Conservation (phyloP, 2,113 vertebrate species). For the Terrapene triunguis region DNA sequence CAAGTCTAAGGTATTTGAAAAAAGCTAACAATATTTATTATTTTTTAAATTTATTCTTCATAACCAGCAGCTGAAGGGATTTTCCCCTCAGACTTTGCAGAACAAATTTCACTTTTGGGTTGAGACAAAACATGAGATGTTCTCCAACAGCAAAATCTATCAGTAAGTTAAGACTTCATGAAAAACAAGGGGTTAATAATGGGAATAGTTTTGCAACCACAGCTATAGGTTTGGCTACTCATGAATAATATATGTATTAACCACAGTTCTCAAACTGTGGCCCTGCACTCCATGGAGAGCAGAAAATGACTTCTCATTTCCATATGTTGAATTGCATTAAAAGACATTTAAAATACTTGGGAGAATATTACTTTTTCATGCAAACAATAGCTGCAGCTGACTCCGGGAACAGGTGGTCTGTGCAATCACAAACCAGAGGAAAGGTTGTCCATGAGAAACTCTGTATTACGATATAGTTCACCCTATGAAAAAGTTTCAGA, state of each 20-base stretch:
- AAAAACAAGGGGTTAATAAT: neutral
- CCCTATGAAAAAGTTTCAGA: neutral
- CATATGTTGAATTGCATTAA: neutral
- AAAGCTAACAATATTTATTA: neutral
- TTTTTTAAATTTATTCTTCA: neutral
- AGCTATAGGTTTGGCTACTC: neutral
- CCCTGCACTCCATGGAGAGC: neutral
- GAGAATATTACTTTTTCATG: neutral
- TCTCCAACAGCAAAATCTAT: neutral
- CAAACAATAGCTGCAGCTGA: neutral
- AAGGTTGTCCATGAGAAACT: neutral
- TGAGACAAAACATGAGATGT: neutral
- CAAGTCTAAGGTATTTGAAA: neutral
- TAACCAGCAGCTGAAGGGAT: neutral
- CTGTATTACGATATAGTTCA: neutral
- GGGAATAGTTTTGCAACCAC: neutral
- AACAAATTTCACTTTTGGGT: neutral
- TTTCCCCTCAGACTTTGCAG: neutral
- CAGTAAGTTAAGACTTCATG: neutral
- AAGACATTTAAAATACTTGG: neutral
- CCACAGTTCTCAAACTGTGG: neutral
- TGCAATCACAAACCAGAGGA: neutral
- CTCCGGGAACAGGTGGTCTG: neutral
- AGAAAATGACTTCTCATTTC: neutral
- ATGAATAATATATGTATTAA: neutral